Percentiles rank a stretch among this genome's conserved stretches.
Conservation (phyloP, 2,888 invertebrate species). For the Ctena decussata region DNA sequence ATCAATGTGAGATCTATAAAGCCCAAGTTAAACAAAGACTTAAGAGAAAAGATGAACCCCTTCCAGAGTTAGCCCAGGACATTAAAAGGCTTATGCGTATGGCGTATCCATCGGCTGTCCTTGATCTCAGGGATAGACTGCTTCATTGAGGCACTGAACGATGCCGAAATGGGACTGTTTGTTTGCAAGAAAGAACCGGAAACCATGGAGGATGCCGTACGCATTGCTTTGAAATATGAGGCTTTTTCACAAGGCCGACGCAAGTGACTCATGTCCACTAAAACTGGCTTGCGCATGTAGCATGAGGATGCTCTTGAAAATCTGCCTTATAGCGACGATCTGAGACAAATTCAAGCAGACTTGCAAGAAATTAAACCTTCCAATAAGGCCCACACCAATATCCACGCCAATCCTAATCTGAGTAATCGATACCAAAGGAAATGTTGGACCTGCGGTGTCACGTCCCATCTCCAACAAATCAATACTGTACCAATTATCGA, state of each 20-base stretch:
- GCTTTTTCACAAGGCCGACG: neutral
- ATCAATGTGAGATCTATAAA: too few relatives aligned
- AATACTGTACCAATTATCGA: too few relatives aligned
- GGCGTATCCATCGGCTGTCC: too few relatives aligned
- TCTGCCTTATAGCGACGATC: too few relatives aligned
- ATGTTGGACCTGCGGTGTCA: neutral
- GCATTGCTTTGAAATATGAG: neutral
- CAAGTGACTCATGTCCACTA: neutral
- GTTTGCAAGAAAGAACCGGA: neutral
- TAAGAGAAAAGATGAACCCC: conserved; percentile 9
- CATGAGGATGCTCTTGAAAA: neutral
- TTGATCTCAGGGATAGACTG: neutral
- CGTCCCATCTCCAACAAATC: neutral
- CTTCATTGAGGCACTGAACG: neutral
- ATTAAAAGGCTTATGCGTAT: neutral
- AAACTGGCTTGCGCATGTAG: neutral
- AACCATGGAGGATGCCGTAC: neutral
- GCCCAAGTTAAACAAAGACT: conserved; percentile 20
- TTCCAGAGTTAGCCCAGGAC: conserved; percentile 2
- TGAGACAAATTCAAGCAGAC: neutral
- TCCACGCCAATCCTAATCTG: too few relatives aligned
- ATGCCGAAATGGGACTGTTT: neutral
- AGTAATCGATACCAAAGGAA: neutral
- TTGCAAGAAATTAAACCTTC: neutral
- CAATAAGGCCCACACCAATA: too few relatives aligned